Conservation (phyloP, 2,888 invertebrate genomes). For the Rugalucina vietnamica region DNA sequence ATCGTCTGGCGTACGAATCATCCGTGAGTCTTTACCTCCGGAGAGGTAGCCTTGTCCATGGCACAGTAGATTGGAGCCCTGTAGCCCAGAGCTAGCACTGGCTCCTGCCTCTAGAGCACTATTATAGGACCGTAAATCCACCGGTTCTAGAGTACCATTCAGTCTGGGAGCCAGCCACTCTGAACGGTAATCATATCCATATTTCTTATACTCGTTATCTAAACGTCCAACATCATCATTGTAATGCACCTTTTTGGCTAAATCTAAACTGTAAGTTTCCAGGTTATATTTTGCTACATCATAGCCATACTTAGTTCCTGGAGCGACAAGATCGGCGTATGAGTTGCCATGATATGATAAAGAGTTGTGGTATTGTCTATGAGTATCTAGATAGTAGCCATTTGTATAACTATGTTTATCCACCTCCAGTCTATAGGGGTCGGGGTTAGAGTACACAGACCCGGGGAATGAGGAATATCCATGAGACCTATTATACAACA, state of each 20-base stretch:
- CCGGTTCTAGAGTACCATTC: conserved; percentile 76
- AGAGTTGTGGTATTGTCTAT: conserved; percentile 81
- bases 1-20: conserved; percentile 62
- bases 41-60: conserved; percentile 58
- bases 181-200: conserved; percentile 73
- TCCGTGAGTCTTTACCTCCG: conserved; percentile 59
- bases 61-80: conserved; percentile 63
- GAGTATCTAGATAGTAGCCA: conserved; percentile 80
- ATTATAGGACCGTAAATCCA: conserved; percentile 75
- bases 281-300: conserved; percentile 79
- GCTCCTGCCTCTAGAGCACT: conserved; percentile 68
- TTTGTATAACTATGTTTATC: conserved; percentile 79
- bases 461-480: conserved; percentile 74
- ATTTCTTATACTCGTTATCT: conserved; percentile 77
- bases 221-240: conserved; percentile 75
- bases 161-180: conserved; percentile 74
- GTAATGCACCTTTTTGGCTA: conserved; percentile 80
- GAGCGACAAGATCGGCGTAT: conserved; percentile 80
- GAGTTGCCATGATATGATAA: conserved; percentile 79
- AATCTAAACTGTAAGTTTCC: conserved; percentile 80
- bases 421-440: conserved; percentile 76
- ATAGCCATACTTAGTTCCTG: conserved; percentile 79
- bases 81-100: conserved; percentile 65
- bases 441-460: conserved; percentile 72
- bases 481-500: conserved; percentile 73